Evolutionary conservation across 2,888 invertebrate genomes (phyloP).

Genomic region (Catonia carolina): DNA sequence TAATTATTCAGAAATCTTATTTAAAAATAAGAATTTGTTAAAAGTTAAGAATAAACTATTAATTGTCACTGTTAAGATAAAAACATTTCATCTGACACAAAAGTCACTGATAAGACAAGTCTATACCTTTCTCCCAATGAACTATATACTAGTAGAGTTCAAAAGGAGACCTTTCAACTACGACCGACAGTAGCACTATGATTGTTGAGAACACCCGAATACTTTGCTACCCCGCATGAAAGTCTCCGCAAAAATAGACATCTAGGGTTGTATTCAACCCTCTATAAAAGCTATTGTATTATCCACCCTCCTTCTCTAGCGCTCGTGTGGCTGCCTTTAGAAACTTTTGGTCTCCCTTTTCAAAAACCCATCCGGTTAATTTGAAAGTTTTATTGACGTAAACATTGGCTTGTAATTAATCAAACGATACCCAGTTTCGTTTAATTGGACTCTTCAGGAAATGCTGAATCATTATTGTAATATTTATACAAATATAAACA

Average conservation of each 20-base stretch:
- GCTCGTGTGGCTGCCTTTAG: conserved; percentile 18
- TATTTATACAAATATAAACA: too few species aligned
- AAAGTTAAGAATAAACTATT: too few species aligned
- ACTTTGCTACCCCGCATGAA: background rate
- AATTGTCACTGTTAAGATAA: too few species aligned
- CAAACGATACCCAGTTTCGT: conserved; percentile 1
- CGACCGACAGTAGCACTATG: background rate
- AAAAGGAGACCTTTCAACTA: background rate
- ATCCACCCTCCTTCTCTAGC: conserved; percentile 11
- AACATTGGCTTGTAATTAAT: conserved; percentile 26
- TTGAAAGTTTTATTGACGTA: conserved; percentile 27
- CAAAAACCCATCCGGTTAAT: conserved; percentile 33
- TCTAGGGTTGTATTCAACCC: conserved; percentile 10
- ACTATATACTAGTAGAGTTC: too few species aligned
- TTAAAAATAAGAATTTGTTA: background rate
- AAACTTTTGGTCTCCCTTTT: conserved; percentile 20
- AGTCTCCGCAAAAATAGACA: conserved; percentile 10
- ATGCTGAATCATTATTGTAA: conserved; percentile 21
- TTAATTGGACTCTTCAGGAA: conserved; percentile 20
- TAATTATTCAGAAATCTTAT: conserved; percentile 3
- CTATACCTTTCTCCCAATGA: too few species aligned
- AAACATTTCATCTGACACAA: too few species aligned
- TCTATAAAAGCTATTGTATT: conserved; percentile 15
- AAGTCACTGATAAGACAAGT: too few species aligned
- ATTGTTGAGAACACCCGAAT: background rate